Evolutionary conservation across 1,140 invertebrate species (phyloP), one percentile per base, ranked within the genome.

Genomic region (Phymorhynchus buccinoides): DNA sequence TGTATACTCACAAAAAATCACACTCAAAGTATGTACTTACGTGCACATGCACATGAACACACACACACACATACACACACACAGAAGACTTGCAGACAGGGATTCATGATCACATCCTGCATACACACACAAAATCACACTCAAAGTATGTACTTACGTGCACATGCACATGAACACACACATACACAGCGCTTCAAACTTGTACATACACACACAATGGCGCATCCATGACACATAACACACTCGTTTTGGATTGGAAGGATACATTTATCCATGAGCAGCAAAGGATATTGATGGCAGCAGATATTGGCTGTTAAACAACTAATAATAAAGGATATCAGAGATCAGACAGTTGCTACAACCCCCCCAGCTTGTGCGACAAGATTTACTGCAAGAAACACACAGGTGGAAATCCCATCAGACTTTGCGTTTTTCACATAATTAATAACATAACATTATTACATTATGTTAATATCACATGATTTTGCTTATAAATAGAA

Each of bases 341-440:
- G 56, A 27, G 56, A 75, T 18, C 37, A 41, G 14, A 30, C 30
- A 37, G 73, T 37, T 75, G 73, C 18, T 32, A 37, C 73, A 39
- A 75, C 73, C 73, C 73, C 39, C 73, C 73, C 39, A 39, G 18
- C 73, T 37, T 37, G 30, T 78, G 37, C 39, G n/a, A 22, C 12
- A 39, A 30, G 77, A 79, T 48, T 79, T 79, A 79, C 77, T 79
- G 77, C 41, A 79, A 79, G 41, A 79, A 48, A 79, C 22, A 79
- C 16, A 75, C 3, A 62, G 22, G 56, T 62, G 56, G 14, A 62
- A 62, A 62, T 27, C 37, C 16, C 12, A 71, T 71, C 9, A n/a
- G n/a, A n/a, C n/a, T n/a, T n/a, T n/a, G n/a, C n/a, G n/a, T n/a
- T n/a, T n/a, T n/a, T n/a, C n/a, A n/a, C n/a, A n/a, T n/a, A n/a